phyloP scores from a whole-genome alignment of 2,888 invertebrate genomes.

The Cataglyphis livida region DNA sequence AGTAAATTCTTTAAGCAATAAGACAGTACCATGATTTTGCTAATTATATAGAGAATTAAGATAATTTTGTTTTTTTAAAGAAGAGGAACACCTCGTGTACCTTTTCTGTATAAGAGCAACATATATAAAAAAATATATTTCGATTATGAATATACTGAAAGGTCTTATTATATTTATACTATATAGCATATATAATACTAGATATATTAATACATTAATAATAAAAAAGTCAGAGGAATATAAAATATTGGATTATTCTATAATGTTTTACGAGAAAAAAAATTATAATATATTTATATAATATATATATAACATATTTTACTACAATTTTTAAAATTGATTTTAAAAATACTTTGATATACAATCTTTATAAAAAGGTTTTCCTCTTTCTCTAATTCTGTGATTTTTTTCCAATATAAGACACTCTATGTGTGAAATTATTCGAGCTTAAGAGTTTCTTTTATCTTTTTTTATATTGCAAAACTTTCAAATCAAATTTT shows the following conservation, averaged over 20 bases:
- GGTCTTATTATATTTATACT: neutral
- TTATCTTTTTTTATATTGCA: neutral
- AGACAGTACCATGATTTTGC: neutral
- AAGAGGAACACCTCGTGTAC: neutral
- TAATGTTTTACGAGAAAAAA: neutral
- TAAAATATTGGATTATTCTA: neutral
- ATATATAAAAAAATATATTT: constrained; percentile 12
- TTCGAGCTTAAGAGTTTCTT: neutral
- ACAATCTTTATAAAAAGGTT: neutral
- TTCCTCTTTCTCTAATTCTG: neutral
- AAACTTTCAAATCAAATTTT: neutral
- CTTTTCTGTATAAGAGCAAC: neutral
- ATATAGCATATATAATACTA: neutral
- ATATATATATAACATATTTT: neutral
- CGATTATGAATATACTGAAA: neutral
- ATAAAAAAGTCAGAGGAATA: neutral
- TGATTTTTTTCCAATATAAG: neutral
- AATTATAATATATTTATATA: neutral
- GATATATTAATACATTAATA: neutral
- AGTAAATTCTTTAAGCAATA: neutral
- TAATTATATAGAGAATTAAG: neutral
- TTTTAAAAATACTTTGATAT: neutral
- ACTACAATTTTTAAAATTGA: neutral
- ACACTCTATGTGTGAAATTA: neutral
- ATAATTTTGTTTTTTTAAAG: neutral